Base-by-base conservation (phyloP, 2,113 vertebrate species). In the Grallaria varia region DNA sequence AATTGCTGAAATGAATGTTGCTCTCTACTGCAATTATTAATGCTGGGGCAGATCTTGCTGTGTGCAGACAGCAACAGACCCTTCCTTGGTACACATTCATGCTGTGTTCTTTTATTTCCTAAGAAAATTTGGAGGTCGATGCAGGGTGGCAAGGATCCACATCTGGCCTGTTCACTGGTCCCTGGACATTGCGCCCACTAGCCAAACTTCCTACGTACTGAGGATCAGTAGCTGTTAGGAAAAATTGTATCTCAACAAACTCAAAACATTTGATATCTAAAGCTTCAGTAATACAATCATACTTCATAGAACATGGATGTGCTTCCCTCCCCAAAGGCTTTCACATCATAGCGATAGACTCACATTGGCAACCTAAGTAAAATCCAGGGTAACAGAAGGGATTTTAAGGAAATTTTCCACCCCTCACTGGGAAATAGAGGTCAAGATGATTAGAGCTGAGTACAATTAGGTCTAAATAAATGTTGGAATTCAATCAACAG, bases 1-100 rank as follows among this genome's bases (percentile, higher is more conserved):
- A 91, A 85, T 79, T 73, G 91, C 56, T 93, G 40, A 87, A 93
- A 94, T 66, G 19, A 76, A 80, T 76, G 71, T 50, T 95, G 53
- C 53, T 69, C 62, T 73, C 68, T 55, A 12, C 33, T 60, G 53
- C 49, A 30, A 63, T 87, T 90, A 87, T 72, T 95, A 84, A 82
- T 20, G 50, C 42, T 59, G 59, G 49, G 63, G 55, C 50, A 96
- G 33, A 80, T 67, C 42, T 79, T 69, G 20, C 59, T 90, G 30
- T 69, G 30, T 39, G n/a, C 63, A 77, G 74, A 69, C 25, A 75
- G 64, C 30, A 72, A 58, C 25, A 89, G 62, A 76, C 20, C 23
- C 23, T 73, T 75, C 49, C 37, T 3, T 4, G 5, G 20, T 77
- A 75, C 0, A 1, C 14, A 89, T 68, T 22, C 66, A 59, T 7